Evolutionary conservation across 2,113 vertebrate species (phyloP).

Genomic region (Pterocles orientalis): DNA sequence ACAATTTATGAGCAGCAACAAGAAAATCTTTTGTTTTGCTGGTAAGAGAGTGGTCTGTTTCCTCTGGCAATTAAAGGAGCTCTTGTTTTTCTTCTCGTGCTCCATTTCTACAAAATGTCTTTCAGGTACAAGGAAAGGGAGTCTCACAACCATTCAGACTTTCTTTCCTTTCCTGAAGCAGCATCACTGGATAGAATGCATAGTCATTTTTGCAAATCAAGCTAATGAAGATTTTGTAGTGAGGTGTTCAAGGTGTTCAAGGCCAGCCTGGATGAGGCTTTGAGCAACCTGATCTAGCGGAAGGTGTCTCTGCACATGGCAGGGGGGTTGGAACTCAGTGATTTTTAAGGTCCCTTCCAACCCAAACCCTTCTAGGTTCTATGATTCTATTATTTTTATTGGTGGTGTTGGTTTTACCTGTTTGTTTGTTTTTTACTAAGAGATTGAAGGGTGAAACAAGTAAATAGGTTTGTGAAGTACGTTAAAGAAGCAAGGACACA

Average conservation of each 20-base stretch:
- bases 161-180: conserved; percentile 43
- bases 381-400: neutral
- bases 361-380: too few species aligned
- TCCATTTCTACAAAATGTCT: conserved; percentile 58
- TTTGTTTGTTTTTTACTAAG: neutral
- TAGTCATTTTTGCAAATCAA: conserved; percentile 63
- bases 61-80: conserved; percentile 27
- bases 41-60: neutral
- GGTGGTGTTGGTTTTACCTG: neutral
- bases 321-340: too few species aligned
- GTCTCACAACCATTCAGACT: neutral
- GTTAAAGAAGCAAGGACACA: neutral
- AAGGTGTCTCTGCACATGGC: too few species aligned
- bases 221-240: conserved; percentile 11
- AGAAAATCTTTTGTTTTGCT: neutral
- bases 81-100: conserved; percentile 61
- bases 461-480: neutral
- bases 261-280: too few species aligned
- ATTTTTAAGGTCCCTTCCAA: too few species aligned
- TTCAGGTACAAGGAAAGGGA: conserved; percentile 44
- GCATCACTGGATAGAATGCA: conserved; percentile 53
- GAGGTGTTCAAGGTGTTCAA: too few species aligned
- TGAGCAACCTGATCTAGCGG: too few species aligned
- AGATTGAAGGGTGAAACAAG: neutral
- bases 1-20: neutral